phyloP scores from a whole-genome alignment of 2,113 vertebrate species.

The Physeter macrocephalus region DNA sequence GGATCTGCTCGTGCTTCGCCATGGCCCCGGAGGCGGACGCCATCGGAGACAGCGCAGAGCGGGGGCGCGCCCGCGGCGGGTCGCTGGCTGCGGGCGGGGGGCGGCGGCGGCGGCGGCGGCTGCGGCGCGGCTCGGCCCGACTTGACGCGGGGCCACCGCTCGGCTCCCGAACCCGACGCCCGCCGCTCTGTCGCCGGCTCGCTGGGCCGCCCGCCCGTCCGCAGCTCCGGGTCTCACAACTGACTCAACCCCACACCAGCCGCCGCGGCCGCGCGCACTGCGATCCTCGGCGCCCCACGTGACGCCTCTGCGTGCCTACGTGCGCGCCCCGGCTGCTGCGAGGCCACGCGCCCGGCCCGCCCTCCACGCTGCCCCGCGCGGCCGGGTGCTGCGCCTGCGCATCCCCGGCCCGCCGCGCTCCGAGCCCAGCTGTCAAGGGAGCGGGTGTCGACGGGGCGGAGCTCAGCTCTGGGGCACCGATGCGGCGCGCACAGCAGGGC shows the following conservation, averaged over 20 bases:
- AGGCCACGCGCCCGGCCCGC: background rate
- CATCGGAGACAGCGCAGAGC: slow-evolving; percentile 73
- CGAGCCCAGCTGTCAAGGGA: background rate
- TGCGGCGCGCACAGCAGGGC: background rate
- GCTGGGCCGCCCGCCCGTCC: slow-evolving; percentile 16
- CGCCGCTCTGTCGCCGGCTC: background rate
- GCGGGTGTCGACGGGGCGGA: background rate
- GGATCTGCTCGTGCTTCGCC: slow-evolving; percentile 94
- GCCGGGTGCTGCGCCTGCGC: background rate
- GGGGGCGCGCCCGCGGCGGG: slow-evolving; percentile 76
- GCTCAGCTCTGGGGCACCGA: no score
- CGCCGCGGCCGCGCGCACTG: slow-evolving; percentile 68
- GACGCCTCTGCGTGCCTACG: slow-evolving; percentile 39
- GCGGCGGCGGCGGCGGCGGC: background rate
- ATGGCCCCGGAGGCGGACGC: slow-evolving; percentile 85
- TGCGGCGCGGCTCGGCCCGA: background rate
- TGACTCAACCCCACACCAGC: slow-evolving; percentile 63
- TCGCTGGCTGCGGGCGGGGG: slow-evolving; percentile 59
- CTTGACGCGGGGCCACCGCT: slow-evolving; percentile 26
- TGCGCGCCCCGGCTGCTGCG: slow-evolving; percentile 11
- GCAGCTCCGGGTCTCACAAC: slow-evolving; percentile 57
- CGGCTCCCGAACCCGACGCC: slow-evolving; percentile 5
- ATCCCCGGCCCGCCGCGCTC: accelerated
- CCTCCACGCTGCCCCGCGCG: background rate
- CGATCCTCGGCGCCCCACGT: slow-evolving; percentile 64